phyloP scores from a whole-genome alignment of 2,797 vertebrate genomes.

The Benthosema pterotum region DNA sequence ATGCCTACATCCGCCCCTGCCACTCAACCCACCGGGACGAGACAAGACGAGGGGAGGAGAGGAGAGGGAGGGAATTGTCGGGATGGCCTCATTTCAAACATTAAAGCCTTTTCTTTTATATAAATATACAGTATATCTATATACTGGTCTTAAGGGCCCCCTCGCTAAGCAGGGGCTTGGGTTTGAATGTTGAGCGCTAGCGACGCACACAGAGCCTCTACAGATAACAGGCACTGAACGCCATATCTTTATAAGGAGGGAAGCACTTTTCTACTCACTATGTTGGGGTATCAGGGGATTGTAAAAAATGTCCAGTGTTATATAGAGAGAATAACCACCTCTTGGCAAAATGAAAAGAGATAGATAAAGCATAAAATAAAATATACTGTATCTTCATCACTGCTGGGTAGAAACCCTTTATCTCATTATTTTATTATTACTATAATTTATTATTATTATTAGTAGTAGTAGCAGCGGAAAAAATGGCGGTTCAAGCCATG shows the following conservation, averaged over 20 bases:
- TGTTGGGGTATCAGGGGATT: constrained; percentile 22
- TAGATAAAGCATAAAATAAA: constrained; percentile 20
- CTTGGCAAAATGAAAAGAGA: constrained; percentile 10
- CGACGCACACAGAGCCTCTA: constrained; percentile 21
- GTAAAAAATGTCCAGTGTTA: constrained; percentile 1
- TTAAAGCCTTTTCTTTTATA: no score
- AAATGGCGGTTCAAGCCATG: no score
- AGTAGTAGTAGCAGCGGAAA: no score
- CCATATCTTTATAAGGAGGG: constrained; percentile 31
- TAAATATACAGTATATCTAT: no score
- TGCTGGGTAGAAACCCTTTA: no score
- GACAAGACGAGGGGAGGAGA: no score
- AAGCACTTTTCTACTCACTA: constrained; percentile 8
- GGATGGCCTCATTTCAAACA: constrained; percentile 62
- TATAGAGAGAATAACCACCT: constrained; percentile 22
- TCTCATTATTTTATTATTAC: no score
- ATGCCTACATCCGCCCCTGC: no score
- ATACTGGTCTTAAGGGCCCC: constrained; percentile 19
- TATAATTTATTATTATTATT: no score
- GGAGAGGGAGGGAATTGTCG: constrained; percentile 24
- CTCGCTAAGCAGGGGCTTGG: constrained; percentile 7
- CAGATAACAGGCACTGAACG: constrained; percentile 36
- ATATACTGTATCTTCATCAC: no score
- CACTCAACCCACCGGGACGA: no score
- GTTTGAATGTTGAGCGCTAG: constrained; percentile 17